phyloP scores from a whole-genome alignment of 1,140 invertebrate species.

The Meteorus sp. region DNA sequence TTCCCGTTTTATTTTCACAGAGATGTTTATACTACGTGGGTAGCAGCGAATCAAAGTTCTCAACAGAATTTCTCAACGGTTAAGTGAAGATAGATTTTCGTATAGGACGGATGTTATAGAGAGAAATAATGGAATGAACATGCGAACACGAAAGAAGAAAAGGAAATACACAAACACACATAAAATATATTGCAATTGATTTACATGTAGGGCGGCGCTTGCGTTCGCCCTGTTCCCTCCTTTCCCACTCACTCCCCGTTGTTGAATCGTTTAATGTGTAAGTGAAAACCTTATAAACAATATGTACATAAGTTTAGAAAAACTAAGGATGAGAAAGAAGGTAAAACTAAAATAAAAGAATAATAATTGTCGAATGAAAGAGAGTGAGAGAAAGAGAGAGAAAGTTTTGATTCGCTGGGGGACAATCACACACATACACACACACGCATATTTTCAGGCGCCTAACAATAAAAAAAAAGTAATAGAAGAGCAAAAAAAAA shows the following conservation, averaged over 20 bases:
- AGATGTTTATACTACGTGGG: slow-evolving; percentile 89
- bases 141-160: neutral
- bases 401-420: slow-evolving; percentile 29
- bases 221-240: too few species aligned
- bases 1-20: slow-evolving; percentile 61
- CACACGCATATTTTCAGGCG: too few species aligned
- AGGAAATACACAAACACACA: neutral
- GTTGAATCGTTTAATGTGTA: slow-evolving; percentile 31
- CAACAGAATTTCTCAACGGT: slow-evolving; percentile 65
- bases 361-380: slow-evolving; percentile 1
- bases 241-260: too few species aligned
- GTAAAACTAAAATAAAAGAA: slow-evolving; percentile 2
- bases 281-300: slow-evolving; percentile 36
- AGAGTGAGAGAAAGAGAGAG: too few species aligned
- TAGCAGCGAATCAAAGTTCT: slow-evolving; percentile 78
- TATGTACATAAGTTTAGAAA: slow-evolving; percentile 37
- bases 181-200: too few species aligned
- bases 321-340: slow-evolving; percentile 11
- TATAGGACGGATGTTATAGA: neutral
- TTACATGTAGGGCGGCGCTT: too few species aligned
- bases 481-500: too few species aligned
- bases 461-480: too few species aligned
- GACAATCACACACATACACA: slow-evolving; percentile 31
- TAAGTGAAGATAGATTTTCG: slow-evolving; percentile 57
- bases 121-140: neutral